phyloP scores from a whole-genome alignment of 2,113 vertebrate species.

The Agelaius phoeniceus region DNA sequence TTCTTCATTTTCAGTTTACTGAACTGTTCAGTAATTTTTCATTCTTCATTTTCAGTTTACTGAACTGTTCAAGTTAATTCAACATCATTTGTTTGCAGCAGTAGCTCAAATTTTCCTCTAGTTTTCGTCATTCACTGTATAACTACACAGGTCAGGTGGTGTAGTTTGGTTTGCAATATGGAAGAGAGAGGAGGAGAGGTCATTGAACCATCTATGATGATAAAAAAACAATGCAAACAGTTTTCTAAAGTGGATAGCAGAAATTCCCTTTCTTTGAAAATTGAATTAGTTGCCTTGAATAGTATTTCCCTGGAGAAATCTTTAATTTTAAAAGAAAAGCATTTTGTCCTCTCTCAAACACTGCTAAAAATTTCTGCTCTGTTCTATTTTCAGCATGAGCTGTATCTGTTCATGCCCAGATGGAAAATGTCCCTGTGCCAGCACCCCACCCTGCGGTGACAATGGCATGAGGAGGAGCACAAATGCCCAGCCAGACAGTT shows the following conservation, averaged over 20 bases:
- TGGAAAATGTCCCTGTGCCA: not conserved
- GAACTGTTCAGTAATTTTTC: not conserved
- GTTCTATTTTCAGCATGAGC: not conserved
- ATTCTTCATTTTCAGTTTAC: not conserved
- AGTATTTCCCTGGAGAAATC: not conserved
- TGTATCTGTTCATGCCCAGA: not conserved
- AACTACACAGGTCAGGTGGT: not conserved
- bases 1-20: not conserved
- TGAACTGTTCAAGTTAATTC: not conserved
- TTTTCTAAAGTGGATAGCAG: not conserved
- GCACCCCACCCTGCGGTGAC: fast-evolving
- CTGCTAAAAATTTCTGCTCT: not conserved
- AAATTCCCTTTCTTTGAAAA: not conserved
- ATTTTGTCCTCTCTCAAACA: not conserved
- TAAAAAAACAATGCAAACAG: not conserved
- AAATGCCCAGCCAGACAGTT: not conserved
- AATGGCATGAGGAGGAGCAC: fast-evolving
- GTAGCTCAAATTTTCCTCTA: not conserved
- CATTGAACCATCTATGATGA: not conserved
- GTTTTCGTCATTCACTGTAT: not conserved
- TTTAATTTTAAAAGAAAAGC: not conserved
- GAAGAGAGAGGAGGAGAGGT: not conserved
- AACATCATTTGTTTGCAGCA: not conserved
- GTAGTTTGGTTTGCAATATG: not conserved
- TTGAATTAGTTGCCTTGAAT: not conserved